Percentiles rank a stretch among this genome's conserved stretches.
phyloP scores from a whole-genome alignment of 2,888 invertebrate genomes.

The Amblyjoppa fuscipennis region DNA sequence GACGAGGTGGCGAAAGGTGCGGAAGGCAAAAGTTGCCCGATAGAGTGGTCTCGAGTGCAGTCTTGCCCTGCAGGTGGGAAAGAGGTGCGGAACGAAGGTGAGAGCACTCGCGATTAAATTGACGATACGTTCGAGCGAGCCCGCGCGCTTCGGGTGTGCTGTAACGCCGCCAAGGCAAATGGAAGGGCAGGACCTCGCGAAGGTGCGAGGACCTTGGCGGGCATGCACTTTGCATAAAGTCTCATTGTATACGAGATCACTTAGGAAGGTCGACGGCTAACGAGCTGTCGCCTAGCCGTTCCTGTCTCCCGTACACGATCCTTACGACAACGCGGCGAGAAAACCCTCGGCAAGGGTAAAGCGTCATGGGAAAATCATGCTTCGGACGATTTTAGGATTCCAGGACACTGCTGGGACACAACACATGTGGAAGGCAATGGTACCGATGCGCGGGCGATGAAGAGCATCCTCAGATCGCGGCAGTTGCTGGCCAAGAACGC shows the following conservation, averaged over 20 bases:
- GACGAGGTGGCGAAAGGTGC: neutral
- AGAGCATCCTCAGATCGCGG: no score
- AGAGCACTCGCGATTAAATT: slow-evolving; percentile 46
- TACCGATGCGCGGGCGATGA: no score
- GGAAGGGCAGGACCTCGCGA: neutral
- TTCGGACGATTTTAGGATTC: neutral
- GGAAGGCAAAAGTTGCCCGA: slow-evolving; percentile 26
- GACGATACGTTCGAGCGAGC: slow-evolving; percentile 28
- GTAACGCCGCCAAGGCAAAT: slow-evolving; percentile 9
- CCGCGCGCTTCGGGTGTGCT: neutral
- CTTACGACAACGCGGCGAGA: slow-evolving; percentile 10
- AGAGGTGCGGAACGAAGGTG: slow-evolving; percentile 7
- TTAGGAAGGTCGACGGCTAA: slow-evolving; percentile 81
- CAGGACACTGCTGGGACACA: neutral
- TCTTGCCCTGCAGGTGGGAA: slow-evolving; percentile 24
- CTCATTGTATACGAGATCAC: slow-evolving; percentile 84
- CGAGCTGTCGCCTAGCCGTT: slow-evolving; percentile 77
- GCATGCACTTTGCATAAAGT: slow-evolving; percentile 85
- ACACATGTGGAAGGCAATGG: neutral
- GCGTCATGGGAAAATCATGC: neutral
- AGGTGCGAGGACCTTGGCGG: slow-evolving; percentile 28
- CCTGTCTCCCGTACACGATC: slow-evolving; percentile 53
- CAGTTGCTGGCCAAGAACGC: no score
- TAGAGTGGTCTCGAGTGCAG: slow-evolving; percentile 24
- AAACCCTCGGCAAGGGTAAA: neutral